Base-by-base conservation (phyloP, 2,888 invertebrate genomes). In the Chouioia cunea region DNA sequence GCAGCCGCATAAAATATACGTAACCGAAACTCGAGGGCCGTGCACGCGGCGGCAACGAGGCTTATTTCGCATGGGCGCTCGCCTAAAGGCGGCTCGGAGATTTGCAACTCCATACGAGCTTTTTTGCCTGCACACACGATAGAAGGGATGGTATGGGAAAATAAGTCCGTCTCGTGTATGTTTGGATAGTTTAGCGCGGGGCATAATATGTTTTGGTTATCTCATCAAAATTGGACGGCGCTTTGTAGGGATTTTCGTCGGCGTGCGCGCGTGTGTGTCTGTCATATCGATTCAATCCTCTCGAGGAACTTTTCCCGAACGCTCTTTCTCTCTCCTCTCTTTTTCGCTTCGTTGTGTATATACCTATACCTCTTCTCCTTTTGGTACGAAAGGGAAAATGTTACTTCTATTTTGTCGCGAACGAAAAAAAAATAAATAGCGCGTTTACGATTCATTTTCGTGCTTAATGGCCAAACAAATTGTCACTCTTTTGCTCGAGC, bases 41-140 rank as follows among this genome's bases (percentile, higher is more conserved):
- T 67, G 73, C 75, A 76, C 76, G 74, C 59, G 75, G 74, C 77
- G 73, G 78, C 81, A 80, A 81, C 10, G 27, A 81, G 83, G 84
- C 84, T 85, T 85, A 85, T 84, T 85, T 85, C 85, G 80, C 84
- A 84, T 83, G 82, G 82, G 74, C 79, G 82, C 77, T 67, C 79
- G 56, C 73, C 81, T 79, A 84, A 85, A 85, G 84, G 83, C 82
- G 82, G 52, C 57, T 48, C 15, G 22, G 57, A 83, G 83, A 84
- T 85, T 84, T 85, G 82, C 84, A 81, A 83, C 78, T 36, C 36
- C 78, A 78, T n/a, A n/a, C 78, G 58, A 47, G 16, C 76, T 76
- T 79, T 79, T 80, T 79, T 79, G 78, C 18, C 20, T 16, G 18
- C 16, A 20, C 62, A 12, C 63, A 22, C 48, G 46, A 10, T 67